Base-by-base conservation (phyloP, 2,113 vertebrate species). In the Phoxinus phoxinus region DNA sequence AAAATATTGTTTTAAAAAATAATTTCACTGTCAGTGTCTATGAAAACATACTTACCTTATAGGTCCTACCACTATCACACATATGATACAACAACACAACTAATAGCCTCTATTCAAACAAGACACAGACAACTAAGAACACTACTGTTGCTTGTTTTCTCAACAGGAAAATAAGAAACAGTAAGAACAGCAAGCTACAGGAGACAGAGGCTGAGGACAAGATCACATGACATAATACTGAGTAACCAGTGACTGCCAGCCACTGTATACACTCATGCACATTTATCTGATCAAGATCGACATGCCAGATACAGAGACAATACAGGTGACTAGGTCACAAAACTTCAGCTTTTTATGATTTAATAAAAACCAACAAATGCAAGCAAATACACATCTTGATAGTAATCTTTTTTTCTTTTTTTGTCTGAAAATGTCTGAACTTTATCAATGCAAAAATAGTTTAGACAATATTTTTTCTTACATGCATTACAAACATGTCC, bases 231-330 rank as follows among this genome's bases (percentile, higher is more conserved):
- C 77, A 46, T 46, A 41, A 17, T 46, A 80, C 35, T 19, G n/a
- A 63, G 37, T 63, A 27, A 44, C 21, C 19, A 25, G 37, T 11
- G 21, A 46, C 44, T 6, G 27, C n/a, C 21, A n/a, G 6, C 35
- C 41, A 10, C 41, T 41, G 41, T 41, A 63, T 25, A 44, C 35
- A 61, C 35, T 61, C 77, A 79, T 44, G 56, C 56, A 61, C 77
- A 80, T 77, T 58, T 77, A 77, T 27, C 75, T 58, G 51, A 78
- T 78, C 75, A 35, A 53, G 51, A 37, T 1, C 27, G 56, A 41
- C 58, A 65, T 63, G 37, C 35, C 13, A 80, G 41, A 46, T 46
- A 46, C 12, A 63, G 32, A 25, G 5, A 41, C 51, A 53, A 76
- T 32, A 11, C 46, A 71, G 67, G 67, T 37, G 67, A 71, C 67